A percentile compares a stretch with the other conserved stretches of the same genome.
Evolutionary conservation across 92 coral and sea anemone genomes (phyloP).

Genomic region (Metridium senile): DNA sequence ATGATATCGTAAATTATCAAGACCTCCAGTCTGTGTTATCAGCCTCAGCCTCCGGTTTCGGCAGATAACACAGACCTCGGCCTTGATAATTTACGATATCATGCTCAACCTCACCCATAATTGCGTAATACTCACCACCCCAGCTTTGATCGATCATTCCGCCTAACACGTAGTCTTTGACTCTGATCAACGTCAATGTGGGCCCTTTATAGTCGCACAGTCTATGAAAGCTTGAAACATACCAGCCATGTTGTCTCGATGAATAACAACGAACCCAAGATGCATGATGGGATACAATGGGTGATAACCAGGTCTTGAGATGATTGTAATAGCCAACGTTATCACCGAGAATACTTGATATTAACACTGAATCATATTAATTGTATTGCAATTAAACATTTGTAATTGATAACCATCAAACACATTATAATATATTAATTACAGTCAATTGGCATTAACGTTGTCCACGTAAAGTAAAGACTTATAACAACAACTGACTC

Average conservation of each 20-base stretch:
- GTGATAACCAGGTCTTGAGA: constrained; percentile 39
- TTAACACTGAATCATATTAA: constrained; percentile 24
- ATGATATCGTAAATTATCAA: too few relatives aligned
- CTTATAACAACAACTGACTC: too few relatives aligned
- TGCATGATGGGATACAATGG: constrained; percentile 36
- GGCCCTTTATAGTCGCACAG: constrained; percentile 53
- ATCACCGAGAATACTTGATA: constrained; percentile 56
- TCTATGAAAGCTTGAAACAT: constrained; percentile 40
- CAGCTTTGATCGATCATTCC: constrained; percentile 66
- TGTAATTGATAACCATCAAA: too few relatives aligned
- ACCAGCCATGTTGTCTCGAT: constrained; percentile 47
- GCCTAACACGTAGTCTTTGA: constrained; percentile 55
- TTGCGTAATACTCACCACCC: constrained; percentile 71
- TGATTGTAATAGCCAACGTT: constrained; percentile 22
- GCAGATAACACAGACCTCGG: too few relatives aligned
- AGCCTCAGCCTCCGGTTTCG: too few relatives aligned
- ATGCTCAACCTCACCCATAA: too few relatives aligned
- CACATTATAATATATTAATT: too few relatives aligned
- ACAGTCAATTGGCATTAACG: too few relatives aligned
- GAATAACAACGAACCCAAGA: constrained; percentile 59
- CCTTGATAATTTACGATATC: too few relatives aligned
- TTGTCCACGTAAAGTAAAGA: too few relatives aligned
- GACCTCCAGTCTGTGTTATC: too few relatives aligned
- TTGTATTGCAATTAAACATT: too few relatives aligned
- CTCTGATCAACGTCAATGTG: constrained; percentile 46